Evolutionary conservation across 2,113 vertebrate species (phyloP), one percentile per base, ranked within the genome.

Genomic region (Chascanopsetta lugubris): DNA sequence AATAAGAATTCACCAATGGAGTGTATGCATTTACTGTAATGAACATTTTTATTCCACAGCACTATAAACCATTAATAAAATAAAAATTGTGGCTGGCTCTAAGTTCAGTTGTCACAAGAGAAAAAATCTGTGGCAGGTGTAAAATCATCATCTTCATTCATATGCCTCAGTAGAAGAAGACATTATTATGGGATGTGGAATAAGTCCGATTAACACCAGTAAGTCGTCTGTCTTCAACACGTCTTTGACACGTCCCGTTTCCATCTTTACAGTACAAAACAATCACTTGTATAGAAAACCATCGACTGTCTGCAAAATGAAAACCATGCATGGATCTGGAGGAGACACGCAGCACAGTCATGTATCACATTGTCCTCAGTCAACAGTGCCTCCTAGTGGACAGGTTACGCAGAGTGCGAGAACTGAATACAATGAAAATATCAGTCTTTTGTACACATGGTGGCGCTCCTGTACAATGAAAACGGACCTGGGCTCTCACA

Each of bases 61-160:
- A 91, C 86, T 89, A 85, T 75, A 90, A 92, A 89, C 70, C 85
- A 85, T 84, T 87, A 72, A 80, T 43, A 88, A 87, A 89, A 89
- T 79, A 87, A 71, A 55, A 86, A 80, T 60, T n/a, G 69, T 80
- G 69, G 53, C 80, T 53, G 65, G 67, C 70, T 83, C 75, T 55
- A 50, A 74, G 69, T 70, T 85, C 53, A 77, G 49, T 79, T 73
- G 57, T 89, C 80, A 85, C 75, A 25, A 73, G 68, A 72, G 80
- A 85, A 87, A 81, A 87, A 85, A 79, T 48, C 80, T 59, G 68
- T 85, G 82, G 55, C 77, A 68, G 49, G 69, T 84, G 76, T 75
- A 60, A 77, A 82, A 72, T 59, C 63, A 25, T 72, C 68, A n/a
- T 66, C 56, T 47, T 77, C 69, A 69, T 69, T 79, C 56, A 45